Conservation (phyloP, 2,113 vertebrate species). For the Pardalotus punctatus region DNA sequence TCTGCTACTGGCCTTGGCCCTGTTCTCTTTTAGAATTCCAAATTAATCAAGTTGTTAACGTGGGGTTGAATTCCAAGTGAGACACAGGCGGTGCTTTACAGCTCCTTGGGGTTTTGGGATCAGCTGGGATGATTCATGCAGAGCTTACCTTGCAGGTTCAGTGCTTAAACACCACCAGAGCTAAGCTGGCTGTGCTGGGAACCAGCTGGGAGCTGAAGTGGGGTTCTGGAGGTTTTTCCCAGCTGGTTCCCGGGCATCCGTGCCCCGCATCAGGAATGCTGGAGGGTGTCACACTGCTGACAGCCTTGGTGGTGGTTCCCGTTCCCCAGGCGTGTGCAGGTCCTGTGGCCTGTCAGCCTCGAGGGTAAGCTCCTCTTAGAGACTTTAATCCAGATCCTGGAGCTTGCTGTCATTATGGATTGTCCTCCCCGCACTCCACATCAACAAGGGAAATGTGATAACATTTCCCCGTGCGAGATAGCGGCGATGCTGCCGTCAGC, state of each 20-base stretch:
- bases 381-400: not conserved
- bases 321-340: not conserved
- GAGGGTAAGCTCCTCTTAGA: slow-evolving; percentile 6
- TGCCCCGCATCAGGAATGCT: not conserved
- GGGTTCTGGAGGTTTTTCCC: not conserved
- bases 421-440: not conserved
- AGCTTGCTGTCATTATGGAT: not conserved
- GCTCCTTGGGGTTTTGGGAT: not conserved
- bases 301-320: not conserved
- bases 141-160: not conserved
- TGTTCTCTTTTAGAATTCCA: not conserved
- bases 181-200: not conserved
- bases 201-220: rapidly evolving
- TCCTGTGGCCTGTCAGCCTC: not conserved
- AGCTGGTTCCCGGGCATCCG: not conserved
- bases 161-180: not conserved
- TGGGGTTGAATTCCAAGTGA: not conserved
- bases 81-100: not conserved
- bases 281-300: not conserved
- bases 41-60: not conserved
- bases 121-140: not conserved
- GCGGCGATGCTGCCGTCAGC: not conserved
- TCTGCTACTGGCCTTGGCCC: not conserved
- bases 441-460: not conserved
- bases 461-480: rapidly evolving